Conservation (phyloP, 1,140 invertebrate species). For the Anastatus disparis region DNA sequence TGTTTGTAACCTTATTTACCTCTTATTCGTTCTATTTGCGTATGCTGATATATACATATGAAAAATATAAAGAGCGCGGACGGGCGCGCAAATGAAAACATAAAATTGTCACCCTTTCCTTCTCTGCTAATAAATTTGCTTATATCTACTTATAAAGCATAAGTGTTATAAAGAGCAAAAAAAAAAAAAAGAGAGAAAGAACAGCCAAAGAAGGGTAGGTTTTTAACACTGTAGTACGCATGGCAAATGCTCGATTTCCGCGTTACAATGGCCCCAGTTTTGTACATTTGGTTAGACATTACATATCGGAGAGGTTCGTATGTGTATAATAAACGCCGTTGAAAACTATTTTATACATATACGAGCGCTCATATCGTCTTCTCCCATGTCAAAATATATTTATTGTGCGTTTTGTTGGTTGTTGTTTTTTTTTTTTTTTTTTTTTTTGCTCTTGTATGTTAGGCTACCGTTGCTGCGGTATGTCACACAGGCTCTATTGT, state of each 20-base stretch:
- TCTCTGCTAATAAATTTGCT: constrained; percentile 43
- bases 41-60: neutral
- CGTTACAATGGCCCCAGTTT: constrained; percentile 22
- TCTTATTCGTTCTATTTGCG: constrained; percentile 4
- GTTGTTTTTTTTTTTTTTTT: constrained; percentile 29
- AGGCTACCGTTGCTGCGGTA: constrained; percentile 55
- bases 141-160: constrained; percentile 62
- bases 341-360: neutral
- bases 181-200: constrained; percentile 45
- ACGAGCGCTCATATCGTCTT: neutral
- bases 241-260: neutral
- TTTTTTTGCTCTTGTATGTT: constrained; percentile 8
- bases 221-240: no score
- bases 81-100: constrained; percentile 58
- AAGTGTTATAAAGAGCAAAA: constrained; percentile 29
- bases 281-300: constrained; percentile 59
- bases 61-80: neutral
- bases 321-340: neutral
- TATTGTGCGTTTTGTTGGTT: constrained; percentile 57
- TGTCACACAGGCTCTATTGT: constrained; percentile 59
- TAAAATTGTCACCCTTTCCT: constrained; percentile 54
- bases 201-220: neutral
- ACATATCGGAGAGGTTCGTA: constrained; percentile 41
- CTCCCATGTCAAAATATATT: constrained; percentile 69
- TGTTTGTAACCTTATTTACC: no score